phyloP scores from a whole-genome alignment of 2,797 vertebrate genomes.

The Anguilla anguilla region DNA sequence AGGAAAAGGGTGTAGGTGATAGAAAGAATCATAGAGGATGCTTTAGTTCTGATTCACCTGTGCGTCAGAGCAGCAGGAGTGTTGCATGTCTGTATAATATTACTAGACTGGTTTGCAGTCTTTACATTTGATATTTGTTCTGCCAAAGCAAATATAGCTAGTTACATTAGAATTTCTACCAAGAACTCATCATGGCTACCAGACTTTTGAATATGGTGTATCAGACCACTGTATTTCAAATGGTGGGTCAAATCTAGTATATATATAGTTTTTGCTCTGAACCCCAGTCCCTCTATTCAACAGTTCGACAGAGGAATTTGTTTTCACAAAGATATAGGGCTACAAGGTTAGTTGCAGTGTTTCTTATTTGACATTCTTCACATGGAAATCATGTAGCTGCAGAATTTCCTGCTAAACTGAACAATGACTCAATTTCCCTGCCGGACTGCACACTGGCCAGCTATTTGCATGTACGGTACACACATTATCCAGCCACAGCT shows the following conservation, averaged over 20 bases:
- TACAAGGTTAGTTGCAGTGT: not conserved
- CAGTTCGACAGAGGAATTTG: not conserved
- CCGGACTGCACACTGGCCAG: no score
- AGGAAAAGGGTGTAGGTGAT: not conserved
- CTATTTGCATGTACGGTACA: not conserved
- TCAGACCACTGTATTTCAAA: not conserved
- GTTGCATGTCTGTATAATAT: not conserved
- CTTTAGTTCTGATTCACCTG: not conserved
- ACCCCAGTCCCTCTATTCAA: not conserved
- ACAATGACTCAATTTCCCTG: not conserved
- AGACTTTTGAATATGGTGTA: not conserved
- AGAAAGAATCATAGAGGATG: not conserved
- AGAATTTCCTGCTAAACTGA: not conserved
- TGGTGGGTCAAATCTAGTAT: not conserved
- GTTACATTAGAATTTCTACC: not conserved
- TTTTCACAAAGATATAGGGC: not conserved
- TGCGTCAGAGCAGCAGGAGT: not conserved
- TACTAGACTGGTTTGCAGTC: not conserved
- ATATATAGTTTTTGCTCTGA: not conserved
- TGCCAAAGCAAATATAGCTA: not conserved
- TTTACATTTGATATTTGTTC: not conserved
- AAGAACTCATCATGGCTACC: not conserved
- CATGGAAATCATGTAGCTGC: not conserved
- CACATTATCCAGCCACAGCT: not conserved
- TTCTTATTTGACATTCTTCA: not conserved